Base-by-base conservation (phyloP, 1,140 invertebrate species). In the Pinna nobilis region DNA sequence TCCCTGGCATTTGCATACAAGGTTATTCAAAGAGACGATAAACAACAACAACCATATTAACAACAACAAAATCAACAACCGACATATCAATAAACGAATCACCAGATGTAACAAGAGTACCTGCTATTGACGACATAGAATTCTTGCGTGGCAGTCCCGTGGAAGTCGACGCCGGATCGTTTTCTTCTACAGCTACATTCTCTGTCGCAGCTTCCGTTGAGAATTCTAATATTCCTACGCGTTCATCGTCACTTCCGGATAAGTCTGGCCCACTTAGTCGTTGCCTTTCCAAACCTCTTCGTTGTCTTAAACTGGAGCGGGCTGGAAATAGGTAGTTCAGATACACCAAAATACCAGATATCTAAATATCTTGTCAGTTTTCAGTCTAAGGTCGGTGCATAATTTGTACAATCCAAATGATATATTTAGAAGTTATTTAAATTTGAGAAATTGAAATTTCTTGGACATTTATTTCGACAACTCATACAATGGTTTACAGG, bases 151-250 rank as follows among this genome's bases (percentile, higher is more conserved):
- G 30, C 4, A 49, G 28, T 1, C 50, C 61, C 2, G 33, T 28
- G 30, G 20, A 15, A 18, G 49, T 55, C 3, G 47, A 23, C 3
- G 18, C 30, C 23, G 32, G 49, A 63, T 67, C 70, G n/a, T 74
- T 63, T 32, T 76, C 76, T 25, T 82, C 78, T n/a, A 79, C 74
- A 15, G 30, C 49, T 30, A 84, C 72, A 2, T 79, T 73, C 20
- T 79, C 74, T 13, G 78, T 81, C 6, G 85, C 80, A 25, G 67
- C 72, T 28, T 84, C 80, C 11, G 84, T 74, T 18, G 82, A 82
- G 15, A 86, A 77, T 53, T 86, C 84, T 1, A 86, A 63, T 41
- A 85, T 86, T 0, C 82, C 82, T 0, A 74, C 70, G 18, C 77
- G 55, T 41, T 86, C 82, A 13, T 84, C 84, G 5, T 84, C 83